Evolutionary conservation across 2,888 invertebrate species (phyloP).

Genomic region (Sinelater perroti): DNA sequence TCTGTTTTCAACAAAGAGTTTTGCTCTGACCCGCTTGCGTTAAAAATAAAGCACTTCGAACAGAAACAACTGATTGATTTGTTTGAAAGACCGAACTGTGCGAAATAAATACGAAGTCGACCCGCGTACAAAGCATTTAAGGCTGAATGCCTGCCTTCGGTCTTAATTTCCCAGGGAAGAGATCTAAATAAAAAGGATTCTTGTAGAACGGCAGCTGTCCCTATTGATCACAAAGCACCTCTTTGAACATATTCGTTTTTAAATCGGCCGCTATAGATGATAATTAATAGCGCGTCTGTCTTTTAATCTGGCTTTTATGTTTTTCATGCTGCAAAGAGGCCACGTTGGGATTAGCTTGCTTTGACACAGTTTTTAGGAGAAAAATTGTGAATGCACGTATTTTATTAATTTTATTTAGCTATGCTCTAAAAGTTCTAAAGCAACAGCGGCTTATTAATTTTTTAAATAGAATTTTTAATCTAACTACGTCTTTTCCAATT

Average conservation of each 20-base stretch:
- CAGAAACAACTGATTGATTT: constrained; percentile 27
- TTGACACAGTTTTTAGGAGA: neutral
- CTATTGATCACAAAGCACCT: constrained; percentile 41
- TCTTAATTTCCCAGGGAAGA: constrained; percentile 29
- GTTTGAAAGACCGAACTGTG: constrained; percentile 24
- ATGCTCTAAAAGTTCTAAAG: no score
- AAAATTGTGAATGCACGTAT: no score
- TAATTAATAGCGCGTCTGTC: constrained; percentile 24
- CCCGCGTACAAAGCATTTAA: constrained; percentile 30
- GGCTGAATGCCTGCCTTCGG: constrained; percentile 26
- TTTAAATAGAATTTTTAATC: no score
- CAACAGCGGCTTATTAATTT: no score
- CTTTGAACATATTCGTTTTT: constrained; percentile 32
- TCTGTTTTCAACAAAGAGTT: no score
- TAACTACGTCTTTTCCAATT: no score
- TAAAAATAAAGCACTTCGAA: constrained; percentile 17
- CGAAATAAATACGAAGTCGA: constrained; percentile 26
- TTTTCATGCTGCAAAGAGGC: neutral
- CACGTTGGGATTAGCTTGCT: neutral
- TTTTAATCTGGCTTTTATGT: constrained; percentile 12
- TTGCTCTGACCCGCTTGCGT: constrained; percentile 19
- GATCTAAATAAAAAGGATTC: constrained; percentile 35
- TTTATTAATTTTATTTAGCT: no score
- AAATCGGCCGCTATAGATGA: constrained; percentile 16
- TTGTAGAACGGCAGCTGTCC: constrained; percentile 41